Evolutionary conservation across 2,888 invertebrate genomes (phyloP).

Genomic region (Eurytoma californica): DNA sequence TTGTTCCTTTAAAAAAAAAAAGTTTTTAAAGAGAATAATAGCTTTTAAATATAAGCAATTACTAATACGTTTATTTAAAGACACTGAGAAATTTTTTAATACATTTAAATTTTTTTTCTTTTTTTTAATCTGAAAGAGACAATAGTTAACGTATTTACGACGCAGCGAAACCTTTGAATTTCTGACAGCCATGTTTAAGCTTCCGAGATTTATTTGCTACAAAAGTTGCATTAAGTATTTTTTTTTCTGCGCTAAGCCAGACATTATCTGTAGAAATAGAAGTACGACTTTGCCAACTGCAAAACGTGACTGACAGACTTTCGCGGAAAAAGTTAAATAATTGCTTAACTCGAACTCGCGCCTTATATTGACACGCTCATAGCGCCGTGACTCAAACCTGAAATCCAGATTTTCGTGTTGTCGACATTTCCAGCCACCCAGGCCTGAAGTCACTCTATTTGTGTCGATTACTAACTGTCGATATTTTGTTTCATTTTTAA

Average conservation of each 20-base stretch:
- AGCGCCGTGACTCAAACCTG: slow-evolving; percentile 21
- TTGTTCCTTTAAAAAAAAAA: too few species aligned
- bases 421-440: background rate
- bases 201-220: background rate
- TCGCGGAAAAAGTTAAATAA: slow-evolving; percentile 24
- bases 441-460: slow-evolving; percentile 9
- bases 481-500: slow-evolving; percentile 5
- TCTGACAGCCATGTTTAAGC: background rate
- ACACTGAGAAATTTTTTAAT: too few species aligned
- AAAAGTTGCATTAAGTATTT: background rate
- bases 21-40: too few species aligned
- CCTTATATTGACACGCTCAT: slow-evolving; percentile 28
- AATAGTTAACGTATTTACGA: background rate
- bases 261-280: slow-evolving; percentile 17
- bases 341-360: slow-evolving; percentile 23
- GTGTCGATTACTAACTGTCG: background rate
- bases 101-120: too few species aligned
- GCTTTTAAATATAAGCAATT: too few species aligned
- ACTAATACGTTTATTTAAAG: too few species aligned
- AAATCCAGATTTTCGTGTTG: slow-evolving; percentile 7
- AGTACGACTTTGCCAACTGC: slow-evolving; percentile 25
- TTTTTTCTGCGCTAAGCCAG: background rate
- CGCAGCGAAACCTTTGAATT: background rate
- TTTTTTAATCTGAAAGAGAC: too few species aligned
- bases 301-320: slow-evolving; percentile 30